These are phyloP conservation scores for Columba janthina DNA, from an alignment of 2,113 vertebrate species.

Conservation along the genomic window DNA sequence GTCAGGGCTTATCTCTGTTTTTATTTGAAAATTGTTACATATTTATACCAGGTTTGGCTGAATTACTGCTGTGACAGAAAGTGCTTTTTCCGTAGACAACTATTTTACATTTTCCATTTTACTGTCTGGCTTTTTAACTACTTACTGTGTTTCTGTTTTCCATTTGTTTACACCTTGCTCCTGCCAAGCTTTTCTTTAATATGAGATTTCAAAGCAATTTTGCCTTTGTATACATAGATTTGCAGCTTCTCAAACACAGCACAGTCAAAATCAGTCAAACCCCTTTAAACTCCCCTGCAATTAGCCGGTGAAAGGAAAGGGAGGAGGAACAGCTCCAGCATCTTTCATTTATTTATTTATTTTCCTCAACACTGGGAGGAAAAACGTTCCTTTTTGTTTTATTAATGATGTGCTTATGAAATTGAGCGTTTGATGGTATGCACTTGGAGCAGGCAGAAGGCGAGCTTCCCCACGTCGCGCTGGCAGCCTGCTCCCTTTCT, in stretches of 20 bases:
- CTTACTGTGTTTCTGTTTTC: conserved; percentile 43
- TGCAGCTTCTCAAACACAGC: background rate
- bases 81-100: background rate
- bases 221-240: background rate
- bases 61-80: conserved; percentile 49
- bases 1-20: background rate
- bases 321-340: background rate
- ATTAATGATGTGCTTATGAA: conserved; percentile 64
- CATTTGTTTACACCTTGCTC: conserved; percentile 67
- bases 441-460: background rate
- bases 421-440: conserved; percentile 37
- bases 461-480: background rate
- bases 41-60: background rate
- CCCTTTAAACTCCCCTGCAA: conserved; percentile 38
- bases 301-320: conserved; percentile 3
- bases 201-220: conserved; percentile 48
- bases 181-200: conserved; percentile 57
- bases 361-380: background rate
- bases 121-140: conserved; percentile 38
- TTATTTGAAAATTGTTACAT: conserved; percentile 1
- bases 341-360: conserved; percentile 29
- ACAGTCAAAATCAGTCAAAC: conserved; percentile 39
- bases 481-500: background rate
- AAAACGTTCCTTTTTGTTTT: conserved; percentile 40
- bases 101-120: conserved; percentile 58